A percentile compares a stretch with the other conserved stretches of the same genome.
Conservation (phyloP, 2,888 invertebrate species). For the Megalurothrips usitatus region DNA sequence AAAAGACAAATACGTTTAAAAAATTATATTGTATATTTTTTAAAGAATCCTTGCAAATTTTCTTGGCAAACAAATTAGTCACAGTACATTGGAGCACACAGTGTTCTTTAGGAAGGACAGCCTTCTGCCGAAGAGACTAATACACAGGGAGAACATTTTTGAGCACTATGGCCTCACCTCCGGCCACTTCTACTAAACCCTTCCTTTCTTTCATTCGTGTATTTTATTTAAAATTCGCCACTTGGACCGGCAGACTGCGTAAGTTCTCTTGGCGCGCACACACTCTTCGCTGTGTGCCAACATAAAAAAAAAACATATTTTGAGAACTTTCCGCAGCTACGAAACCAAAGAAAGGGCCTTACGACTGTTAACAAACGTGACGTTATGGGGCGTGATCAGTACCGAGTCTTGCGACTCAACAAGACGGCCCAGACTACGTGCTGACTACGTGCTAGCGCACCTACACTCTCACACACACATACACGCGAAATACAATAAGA, state of each 20-base stretch:
- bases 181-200: background rate
- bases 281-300: background rate
- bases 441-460: background rate
- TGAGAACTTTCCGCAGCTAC: no score
- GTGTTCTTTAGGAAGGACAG: background rate
- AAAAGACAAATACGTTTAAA: background rate
- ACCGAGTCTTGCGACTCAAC: background rate
- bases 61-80: slow-evolving; percentile 8
- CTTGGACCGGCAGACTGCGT: background rate
- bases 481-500: background rate
- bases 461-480: background rate
- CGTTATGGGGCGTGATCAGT: background rate
- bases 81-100: background rate
- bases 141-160: background rate
- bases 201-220: background rate
- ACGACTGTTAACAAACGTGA: background rate
- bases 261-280: background rate
- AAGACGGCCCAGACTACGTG: background rate
- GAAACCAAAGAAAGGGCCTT: no score
- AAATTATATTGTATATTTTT: background rate
- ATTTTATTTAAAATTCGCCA: background rate
- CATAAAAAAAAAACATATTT: background rate
- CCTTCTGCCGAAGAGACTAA: background rate
- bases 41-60: background rate
- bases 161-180: background rate